Percentiles rank a stretch among this genome's conserved stretches.
These are phyloP conservation scores for Gallinago jamesoni DNA, from an alignment of 2,113 vertebrate genomes.

Conservation along the genomic window DNA sequence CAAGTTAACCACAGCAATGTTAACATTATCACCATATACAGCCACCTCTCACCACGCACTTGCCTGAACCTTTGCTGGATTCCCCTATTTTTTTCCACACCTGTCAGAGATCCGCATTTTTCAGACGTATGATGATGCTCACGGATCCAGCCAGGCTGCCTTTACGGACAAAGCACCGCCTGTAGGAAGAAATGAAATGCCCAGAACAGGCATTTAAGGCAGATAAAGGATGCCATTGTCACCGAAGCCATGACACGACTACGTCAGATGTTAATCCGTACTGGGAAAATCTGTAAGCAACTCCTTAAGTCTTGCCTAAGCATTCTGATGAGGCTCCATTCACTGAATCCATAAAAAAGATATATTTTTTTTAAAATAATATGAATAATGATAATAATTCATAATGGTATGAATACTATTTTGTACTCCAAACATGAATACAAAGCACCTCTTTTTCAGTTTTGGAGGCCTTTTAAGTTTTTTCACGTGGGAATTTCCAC, in stretches of 20 bases:
- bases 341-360: background rate
- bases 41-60: background rate
- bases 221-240: constrained; percentile 20
- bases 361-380: background rate
- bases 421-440: background rate
- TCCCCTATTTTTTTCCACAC: background rate
- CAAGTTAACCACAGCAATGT: background rate
- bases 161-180: background rate
- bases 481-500: constrained; percentile 18
- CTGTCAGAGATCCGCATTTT: background rate
- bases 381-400: background rate
- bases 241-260: background rate
- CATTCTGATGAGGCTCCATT: background rate
- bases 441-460: background rate
- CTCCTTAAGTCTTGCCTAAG: background rate
- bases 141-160: background rate
- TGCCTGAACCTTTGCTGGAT: background rate
- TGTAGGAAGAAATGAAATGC: background rate
- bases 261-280: background rate
- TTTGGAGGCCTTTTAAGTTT: background rate
- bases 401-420: background rate
- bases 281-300: constrained; percentile 40
- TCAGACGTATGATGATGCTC: background rate
- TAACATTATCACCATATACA: rapidly evolving
- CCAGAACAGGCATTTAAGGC: rapidly evolving